Base-by-base conservation (phyloP, 1,140 invertebrate genomes). In the Trichonephila inaurata region DNA sequence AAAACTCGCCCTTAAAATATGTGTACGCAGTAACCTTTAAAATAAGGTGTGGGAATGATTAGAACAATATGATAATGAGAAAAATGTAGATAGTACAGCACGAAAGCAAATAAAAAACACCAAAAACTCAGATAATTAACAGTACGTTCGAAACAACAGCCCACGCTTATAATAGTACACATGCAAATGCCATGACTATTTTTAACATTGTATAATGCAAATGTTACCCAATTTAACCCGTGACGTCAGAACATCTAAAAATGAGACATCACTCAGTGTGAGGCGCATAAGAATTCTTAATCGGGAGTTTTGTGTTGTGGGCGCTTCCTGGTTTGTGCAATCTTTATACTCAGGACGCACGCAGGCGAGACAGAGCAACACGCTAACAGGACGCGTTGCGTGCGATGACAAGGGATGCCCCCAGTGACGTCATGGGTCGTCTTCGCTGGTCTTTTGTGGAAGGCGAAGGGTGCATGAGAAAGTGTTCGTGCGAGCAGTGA, bases 241-340 rank as follows among this genome's bases (percentile, higher is more conserved):
- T 77, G 72, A 77, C 72, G 72, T 77, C 72, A 77, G 12, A 40
- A 40, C 12, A 77, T 18, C 72, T 77, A 77, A 77, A 77, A 77
- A 16, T 33, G 28, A 19, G 2, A 18, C 33, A 4, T 28, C 24
- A 40, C 33, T 2, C 33, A 40, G 72, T 8, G 33, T 40, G 7
- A 51, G 51, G 7, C 18, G 5, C 6, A 18, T 16, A 12, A 40
- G 72, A 77, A 77, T 77, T 6, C 28, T 4, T 40, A 77, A 33
- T 19, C 28, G 3, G 69, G 24, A 4, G 12, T 72, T 72, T 24
- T 66, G 1, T 69, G 72, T 14, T 18, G 16, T 28, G 18, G 6
- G 28, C 28, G 28, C 72, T 77, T 77, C 72, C 72, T 77, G 72
- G 72, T 33, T 77, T 77, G 4, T 40, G 72, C 72, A 77, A 77